These are phyloP conservation scores for Spinus olivaceus DNA, from an alignment of 2,797 vertebrate genomes.

Conservation along the genomic window DNA sequence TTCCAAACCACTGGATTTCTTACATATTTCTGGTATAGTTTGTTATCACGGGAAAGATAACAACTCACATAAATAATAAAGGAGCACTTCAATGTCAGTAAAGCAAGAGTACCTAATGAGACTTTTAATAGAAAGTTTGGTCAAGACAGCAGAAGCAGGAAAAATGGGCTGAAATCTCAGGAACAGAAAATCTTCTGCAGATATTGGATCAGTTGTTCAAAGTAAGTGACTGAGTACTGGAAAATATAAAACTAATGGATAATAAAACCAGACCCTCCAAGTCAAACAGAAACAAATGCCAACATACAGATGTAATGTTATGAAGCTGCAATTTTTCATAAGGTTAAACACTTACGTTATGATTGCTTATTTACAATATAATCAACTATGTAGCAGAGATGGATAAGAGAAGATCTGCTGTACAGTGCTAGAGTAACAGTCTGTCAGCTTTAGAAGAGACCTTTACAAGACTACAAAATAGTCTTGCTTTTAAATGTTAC, in stretches of 20 bases:
- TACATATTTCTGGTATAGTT: neutral
- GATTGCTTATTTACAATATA: neutral
- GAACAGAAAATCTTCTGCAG: neutral
- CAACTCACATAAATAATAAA: neutral
- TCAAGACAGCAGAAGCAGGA: slow-evolving; percentile 25
- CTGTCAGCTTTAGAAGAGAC: neutral
- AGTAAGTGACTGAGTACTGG: neutral
- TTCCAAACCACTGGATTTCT: neutral
- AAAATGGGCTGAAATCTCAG: slow-evolving; percentile 39
- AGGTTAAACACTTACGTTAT: neutral
- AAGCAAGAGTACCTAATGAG: neutral
- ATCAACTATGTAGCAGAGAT: neutral
- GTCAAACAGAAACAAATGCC: neutral
- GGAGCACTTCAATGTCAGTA: neutral
- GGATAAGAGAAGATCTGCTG: neutral
- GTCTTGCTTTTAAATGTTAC: neutral
- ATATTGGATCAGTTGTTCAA: neutral
- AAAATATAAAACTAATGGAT: slow-evolving; percentile 12
- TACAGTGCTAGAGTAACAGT: neutral
- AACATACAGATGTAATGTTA: neutral
- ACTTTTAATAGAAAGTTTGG: neutral
- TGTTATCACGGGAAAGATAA: neutral
- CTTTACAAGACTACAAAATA: neutral
- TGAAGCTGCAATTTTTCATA: neutral
- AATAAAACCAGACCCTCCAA: neutral